Conservation (phyloP, 1,140 invertebrate genomes). For the Aphelenchoides besseyi region DNA sequence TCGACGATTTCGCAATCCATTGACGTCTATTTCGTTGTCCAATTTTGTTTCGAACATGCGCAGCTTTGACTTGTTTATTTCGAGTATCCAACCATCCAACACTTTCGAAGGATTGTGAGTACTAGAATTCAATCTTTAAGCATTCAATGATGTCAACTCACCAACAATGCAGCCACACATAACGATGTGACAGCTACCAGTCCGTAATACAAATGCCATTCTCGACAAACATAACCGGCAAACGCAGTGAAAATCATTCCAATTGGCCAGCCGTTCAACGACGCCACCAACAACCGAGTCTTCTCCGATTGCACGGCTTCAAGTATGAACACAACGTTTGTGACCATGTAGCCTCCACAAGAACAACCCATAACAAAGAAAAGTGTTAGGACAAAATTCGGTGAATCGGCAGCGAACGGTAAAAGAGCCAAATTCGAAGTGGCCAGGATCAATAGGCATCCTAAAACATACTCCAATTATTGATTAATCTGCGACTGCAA, state of each 20-base stretch:
- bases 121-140: slow-evolving; percentile 31
- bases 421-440: slow-evolving; percentile 39
- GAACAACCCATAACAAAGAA: slow-evolving; percentile 46
- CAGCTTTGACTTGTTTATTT: slow-evolving; percentile 27
- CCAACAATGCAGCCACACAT: slow-evolving; percentile 31
- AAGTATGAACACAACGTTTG: slow-evolving; percentile 56
- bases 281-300: slow-evolving; percentile 55
- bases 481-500: background rate
- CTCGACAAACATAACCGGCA: slow-evolving; percentile 30
- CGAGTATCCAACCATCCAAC: slow-evolving; percentile 52
- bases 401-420: slow-evolving; percentile 8
- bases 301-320: slow-evolving; percentile 43
- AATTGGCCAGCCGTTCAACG: slow-evolving; percentile 60
- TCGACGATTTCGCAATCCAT: background rate
- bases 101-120: slow-evolving; percentile 42
- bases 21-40: slow-evolving; percentile 17
- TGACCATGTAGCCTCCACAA: slow-evolving; percentile 49
- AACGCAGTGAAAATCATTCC: slow-evolving; percentile 54
- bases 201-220: slow-evolving; percentile 48
- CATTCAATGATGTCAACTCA: slow-evolving; percentile 23
- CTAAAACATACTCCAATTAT: slow-evolving; percentile 32
- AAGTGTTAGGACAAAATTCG: slow-evolving; percentile 22
- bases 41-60: slow-evolving; percentile 29
- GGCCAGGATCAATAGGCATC: slow-evolving; percentile 38
- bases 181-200: slow-evolving; percentile 32